Evolutionary conservation across 1,140 invertebrate genomes (phyloP).

Genomic region (Diplogasteroides magnus): DNA sequence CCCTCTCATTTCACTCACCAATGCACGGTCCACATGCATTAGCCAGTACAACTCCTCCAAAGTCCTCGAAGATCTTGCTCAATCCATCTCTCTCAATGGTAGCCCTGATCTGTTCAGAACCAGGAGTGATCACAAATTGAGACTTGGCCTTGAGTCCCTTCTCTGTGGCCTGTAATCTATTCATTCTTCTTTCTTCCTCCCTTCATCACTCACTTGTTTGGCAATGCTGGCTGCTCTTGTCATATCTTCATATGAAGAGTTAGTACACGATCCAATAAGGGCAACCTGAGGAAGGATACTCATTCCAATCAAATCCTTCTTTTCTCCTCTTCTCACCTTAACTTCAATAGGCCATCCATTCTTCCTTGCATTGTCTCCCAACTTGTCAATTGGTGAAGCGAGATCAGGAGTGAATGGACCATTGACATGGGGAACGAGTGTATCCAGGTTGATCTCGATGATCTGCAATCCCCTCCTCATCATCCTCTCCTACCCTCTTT

Average conservation of each 20-base stretch:
- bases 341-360: slow-evolving; percentile 92
- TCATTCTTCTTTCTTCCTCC: no score
- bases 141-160: slow-evolving; percentile 91
- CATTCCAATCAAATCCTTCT: background rate
- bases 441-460: slow-evolving; percentile 63
- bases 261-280: slow-evolving; percentile 97
- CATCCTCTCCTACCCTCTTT: no score
- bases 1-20: no score
- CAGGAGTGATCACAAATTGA: slow-evolving; percentile 96
- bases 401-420: slow-evolving; percentile 98
- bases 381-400: slow-evolving; percentile 87
- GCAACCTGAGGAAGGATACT: no score
- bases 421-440: slow-evolving; percentile 92
- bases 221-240: slow-evolving; percentile 90
- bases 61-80: slow-evolving; percentile 69
- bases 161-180: slow-evolving; percentile 72
- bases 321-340: slow-evolving; percentile 58
- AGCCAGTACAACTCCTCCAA: slow-evolving; percentile 81
- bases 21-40: slow-evolving; percentile 99
- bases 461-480: slow-evolving; percentile 58
- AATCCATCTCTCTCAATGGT: slow-evolving; percentile 97
- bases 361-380: slow-evolving; percentile 78
- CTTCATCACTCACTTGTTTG: slow-evolving; percentile 69
- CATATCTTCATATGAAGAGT: slow-evolving; percentile 99
- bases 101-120: slow-evolving; percentile 91